phyloP scores from a whole-genome alignment of 2,888 invertebrate species.

The Stenchaetothrips biformis region DNA sequence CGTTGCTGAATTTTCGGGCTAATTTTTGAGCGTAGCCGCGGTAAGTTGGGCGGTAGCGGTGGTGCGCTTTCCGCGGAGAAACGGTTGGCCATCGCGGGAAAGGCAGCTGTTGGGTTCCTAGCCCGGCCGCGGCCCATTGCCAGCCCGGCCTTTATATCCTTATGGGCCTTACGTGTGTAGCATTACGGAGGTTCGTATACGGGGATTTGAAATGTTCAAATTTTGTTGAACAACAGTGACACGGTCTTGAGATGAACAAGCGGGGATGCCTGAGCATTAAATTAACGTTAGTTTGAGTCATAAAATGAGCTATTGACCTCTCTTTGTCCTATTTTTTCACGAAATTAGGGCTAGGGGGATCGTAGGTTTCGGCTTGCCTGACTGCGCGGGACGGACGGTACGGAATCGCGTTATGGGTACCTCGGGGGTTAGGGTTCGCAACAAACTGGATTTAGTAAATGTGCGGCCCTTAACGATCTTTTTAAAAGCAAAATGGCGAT shows the following conservation, averaged over 20 bases:
- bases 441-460: background rate
- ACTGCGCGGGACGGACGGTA: constrained; percentile 18
- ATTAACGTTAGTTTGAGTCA: constrained; percentile 39
- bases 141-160: constrained; percentile 27
- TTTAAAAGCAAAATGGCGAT: constrained; percentile 37
- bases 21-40: background rate
- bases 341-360: constrained; percentile 26
- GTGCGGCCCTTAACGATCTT: constrained; percentile 30
- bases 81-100: constrained; percentile 17
- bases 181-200: constrained; percentile 34
- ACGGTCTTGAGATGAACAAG: constrained; percentile 5
- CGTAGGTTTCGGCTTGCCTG: background rate
- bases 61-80: constrained; percentile 31
- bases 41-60: background rate
- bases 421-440: constrained; percentile 26
- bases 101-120: constrained; percentile 8
- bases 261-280: constrained; percentile 28
- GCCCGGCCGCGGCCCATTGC: constrained; percentile 8
- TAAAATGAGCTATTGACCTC: constrained; percentile 36
- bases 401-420: background rate
- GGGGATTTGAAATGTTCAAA: constrained; percentile 32
- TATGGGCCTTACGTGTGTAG: constrained; percentile 36
- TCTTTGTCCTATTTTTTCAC: constrained; percentile 37
- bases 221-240: constrained; percentile 20
- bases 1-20: background rate